Evolutionary conservation across 2,888 invertebrate genomes (phyloP).

Genomic region (Linnaemya vulpina): DNA sequence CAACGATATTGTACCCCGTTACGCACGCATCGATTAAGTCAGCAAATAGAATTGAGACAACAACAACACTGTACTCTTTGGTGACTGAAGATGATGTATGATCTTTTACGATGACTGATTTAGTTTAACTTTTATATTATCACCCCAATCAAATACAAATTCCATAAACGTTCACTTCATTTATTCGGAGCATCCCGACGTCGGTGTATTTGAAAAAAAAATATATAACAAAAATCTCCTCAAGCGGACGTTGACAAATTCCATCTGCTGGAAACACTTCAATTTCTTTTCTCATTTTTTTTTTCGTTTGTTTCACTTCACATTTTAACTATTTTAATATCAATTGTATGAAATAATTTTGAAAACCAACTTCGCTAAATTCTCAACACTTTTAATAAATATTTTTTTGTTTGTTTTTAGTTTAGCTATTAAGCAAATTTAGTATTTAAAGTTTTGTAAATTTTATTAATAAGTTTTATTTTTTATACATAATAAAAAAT

Average conservation of each 20-base stretch:
- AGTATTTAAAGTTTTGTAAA: constrained; percentile 71
- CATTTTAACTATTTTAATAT: constrained; percentile 33
- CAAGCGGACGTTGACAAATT: constrained; percentile 1
- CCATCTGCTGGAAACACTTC: constrained; percentile 6
- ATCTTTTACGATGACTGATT: constrained; percentile 58
- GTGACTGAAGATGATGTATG: constrained; percentile 38
- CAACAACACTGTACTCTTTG: constrained; percentile 9
- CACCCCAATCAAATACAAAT: constrained; percentile 19
- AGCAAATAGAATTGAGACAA: neutral
- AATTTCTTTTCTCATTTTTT: neutral
- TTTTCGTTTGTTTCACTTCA: constrained; percentile 10
- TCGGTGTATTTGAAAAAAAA: neutral
- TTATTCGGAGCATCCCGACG: neutral
- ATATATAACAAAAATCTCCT: neutral
- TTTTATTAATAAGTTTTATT: constrained; percentile 71
- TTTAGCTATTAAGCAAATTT: constrained; percentile 70
- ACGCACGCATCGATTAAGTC: constrained; percentile 89
- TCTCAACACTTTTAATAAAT: constrained; percentile 29
- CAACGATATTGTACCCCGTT: constrained; percentile 89
- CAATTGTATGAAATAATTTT: constrained; percentile 40
- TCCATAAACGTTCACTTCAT: constrained; percentile 1
- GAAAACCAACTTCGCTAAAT: constrained; percentile 37
- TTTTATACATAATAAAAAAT: constrained; percentile 63
- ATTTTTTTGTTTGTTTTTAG: constrained; percentile 61
- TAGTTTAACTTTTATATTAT: constrained; percentile 55